Base-by-base conservation (phyloP, 2,113 vertebrate genomes). In the Lethenteron reissneri region DNA sequence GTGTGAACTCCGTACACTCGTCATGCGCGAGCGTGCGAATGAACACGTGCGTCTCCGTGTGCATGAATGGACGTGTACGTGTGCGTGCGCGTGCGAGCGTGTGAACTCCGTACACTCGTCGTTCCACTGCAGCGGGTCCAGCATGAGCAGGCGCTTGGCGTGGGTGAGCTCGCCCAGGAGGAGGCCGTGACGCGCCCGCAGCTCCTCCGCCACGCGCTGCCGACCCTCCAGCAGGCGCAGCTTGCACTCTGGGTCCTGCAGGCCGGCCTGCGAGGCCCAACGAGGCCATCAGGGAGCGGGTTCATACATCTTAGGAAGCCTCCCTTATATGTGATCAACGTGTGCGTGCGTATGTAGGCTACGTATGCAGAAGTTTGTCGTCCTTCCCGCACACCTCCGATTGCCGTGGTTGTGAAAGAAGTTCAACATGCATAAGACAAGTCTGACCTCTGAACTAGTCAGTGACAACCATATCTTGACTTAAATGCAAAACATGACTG, bases 111-210 rank as follows among this genome's bases (percentile, higher is more conserved):
- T 64, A 64, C 17, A 13, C 81, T 97, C 94, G 4, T 82, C 81
- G 75, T 88, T 89, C 94, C 94, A 99, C 71, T 90, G 92, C 77
- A 88, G 87, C 41, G 92, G 90, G 74, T 96, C 91, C 79, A 99
- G 80, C 94, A 99, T 99, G 77, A 99, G 79, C 74, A 90, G 81
- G 77, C 94, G 91, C 72, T 99, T 97, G 76, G 92, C 96, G 71
- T 83, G 83, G 74, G 95, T 89, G 82, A 99, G 82, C 79, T 99
- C 92, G 76, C 87, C 88, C 86, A 87, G 94, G 80, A 97, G 82
- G 85, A 88, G 86, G 76, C 95, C 87, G 1, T 97, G 96, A 78
- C 87, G 92, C 77, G 88, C 88, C 73, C 85, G 83, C 74, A 97
- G 85, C 79, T 97, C 92, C 3, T 85, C 85, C 70, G 96, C 96